Percentiles rank a stretch among this genome's conserved stretches.
Conservation (phyloP, 2,113 vertebrate genomes). For the Gobius niger region DNA sequence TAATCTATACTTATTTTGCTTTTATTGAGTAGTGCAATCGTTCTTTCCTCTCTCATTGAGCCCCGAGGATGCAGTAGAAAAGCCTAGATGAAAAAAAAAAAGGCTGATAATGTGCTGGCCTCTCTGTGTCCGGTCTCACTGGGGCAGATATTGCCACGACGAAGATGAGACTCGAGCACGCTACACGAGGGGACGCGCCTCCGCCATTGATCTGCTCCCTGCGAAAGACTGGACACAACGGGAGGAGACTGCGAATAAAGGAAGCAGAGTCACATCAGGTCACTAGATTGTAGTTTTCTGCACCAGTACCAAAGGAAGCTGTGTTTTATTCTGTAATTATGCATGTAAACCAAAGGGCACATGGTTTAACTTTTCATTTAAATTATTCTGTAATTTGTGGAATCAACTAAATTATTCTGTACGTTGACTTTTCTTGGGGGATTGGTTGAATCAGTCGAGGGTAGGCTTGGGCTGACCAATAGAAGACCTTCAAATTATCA, state of each 20-base stretch:
- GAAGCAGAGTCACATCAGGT: constrained; percentile 40
- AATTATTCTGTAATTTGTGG: too few species aligned
- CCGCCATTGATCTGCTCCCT: constrained; percentile 58
- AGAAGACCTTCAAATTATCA: too few species aligned
- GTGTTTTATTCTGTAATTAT: not conserved
- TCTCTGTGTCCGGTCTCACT: constrained; percentile 50
- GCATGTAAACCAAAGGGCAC: too few species aligned
- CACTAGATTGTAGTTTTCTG: constrained; percentile 46
- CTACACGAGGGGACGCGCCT: constrained; percentile 51
- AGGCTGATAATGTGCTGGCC: constrained; percentile 63
- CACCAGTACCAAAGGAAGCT: not conserved
- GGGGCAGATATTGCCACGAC: constrained; percentile 56
- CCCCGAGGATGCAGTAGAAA: constrained; percentile 47
- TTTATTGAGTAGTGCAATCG: constrained; percentile 47
- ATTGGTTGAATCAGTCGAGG: too few species aligned
- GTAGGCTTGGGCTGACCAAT: too few species aligned
- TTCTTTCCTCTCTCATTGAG: constrained; percentile 44
- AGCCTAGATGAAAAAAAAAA: constrained; percentile 38
- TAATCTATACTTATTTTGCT: constrained; percentile 43
- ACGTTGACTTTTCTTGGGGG: too few species aligned
- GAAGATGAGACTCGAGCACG: constrained; percentile 53
- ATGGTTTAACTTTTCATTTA: too few species aligned
- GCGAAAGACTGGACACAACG: constrained; percentile 47
- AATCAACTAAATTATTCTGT: too few species aligned
- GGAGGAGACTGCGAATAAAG: constrained; percentile 25